Percentiles rank a stretch among this genome's conserved stretches.
Conservation (phyloP, 2,888 invertebrate species). For the Anodontia alba region DNA sequence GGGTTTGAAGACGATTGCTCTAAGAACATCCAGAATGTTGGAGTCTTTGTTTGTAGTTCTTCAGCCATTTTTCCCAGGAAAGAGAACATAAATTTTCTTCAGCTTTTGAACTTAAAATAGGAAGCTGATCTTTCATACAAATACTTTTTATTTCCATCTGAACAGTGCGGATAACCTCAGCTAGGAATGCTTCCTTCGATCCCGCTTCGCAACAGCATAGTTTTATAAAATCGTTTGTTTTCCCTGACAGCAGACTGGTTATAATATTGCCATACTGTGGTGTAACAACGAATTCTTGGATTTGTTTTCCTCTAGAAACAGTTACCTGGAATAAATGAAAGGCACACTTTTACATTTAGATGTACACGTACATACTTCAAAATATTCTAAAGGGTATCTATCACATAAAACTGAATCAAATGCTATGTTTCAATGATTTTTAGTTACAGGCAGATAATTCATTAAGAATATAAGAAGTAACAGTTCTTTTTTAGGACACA, state of each 20-base stretch:
- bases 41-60: neutral
- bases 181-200: neutral
- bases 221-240: neutral
- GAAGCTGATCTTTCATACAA: neutral
- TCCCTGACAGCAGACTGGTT: neutral
- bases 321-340: too few species aligned
- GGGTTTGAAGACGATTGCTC: neutral
- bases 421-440: too few species aligned
- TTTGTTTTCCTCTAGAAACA: too few species aligned
- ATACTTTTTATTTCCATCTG: neutral
- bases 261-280: neutral
- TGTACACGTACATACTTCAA: too few species aligned
- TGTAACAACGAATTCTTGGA: too few species aligned
- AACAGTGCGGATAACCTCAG: neutral
- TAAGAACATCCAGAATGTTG: neutral
- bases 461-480: too few species aligned
- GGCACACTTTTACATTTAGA: too few species aligned
- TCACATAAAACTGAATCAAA: too few species aligned
- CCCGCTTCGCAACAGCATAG: neutral
- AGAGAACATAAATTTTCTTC: neutral
- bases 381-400: too few species aligned
- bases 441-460: too few species aligned
- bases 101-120: neutral
- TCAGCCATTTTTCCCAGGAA: neutral
- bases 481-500: too few species aligned